Evolutionary conservation across 2,797 vertebrate species (phyloP).

Genomic region (Hippoglossus hippoglossus): DNA sequence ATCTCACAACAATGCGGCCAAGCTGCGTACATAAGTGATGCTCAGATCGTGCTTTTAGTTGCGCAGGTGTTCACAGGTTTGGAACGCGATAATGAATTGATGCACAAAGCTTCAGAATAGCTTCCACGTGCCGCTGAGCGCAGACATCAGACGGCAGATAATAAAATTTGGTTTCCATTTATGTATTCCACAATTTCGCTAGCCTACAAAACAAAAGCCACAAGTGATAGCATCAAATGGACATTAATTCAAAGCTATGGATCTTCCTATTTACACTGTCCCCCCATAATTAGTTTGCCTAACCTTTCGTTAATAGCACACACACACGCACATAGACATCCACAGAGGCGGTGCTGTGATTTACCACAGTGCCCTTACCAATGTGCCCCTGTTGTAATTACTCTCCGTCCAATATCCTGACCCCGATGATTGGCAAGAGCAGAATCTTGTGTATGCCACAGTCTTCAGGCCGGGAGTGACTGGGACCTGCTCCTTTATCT

Average conservation of each 20-base stretch:
- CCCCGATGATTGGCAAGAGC: slow-evolving; percentile 74
- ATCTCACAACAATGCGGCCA: slow-evolving; percentile 58
- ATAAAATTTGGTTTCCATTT: slow-evolving; percentile 14
- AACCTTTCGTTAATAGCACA: slow-evolving; percentile 71
- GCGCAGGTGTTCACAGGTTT: slow-evolving; percentile 74
- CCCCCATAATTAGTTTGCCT: slow-evolving; percentile 73
- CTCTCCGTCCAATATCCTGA: slow-evolving; percentile 75
- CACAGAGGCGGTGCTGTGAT: slow-evolving; percentile 51
- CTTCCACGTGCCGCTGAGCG: slow-evolving; percentile 15
- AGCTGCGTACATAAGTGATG: slow-evolving; percentile 31
- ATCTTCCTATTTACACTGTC: slow-evolving; percentile 71
- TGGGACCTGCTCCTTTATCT: slow-evolving; percentile 76
- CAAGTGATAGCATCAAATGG: slow-evolving; percentile 65
- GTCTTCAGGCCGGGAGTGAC: slow-evolving; percentile 61
- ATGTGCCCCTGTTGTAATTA: slow-evolving; percentile 76
- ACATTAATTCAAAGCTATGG: slow-evolving; percentile 72
- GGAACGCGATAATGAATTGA: slow-evolving; percentile 76
- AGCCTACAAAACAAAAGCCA: slow-evolving; percentile 42
- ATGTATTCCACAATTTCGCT: slow-evolving; percentile 30
- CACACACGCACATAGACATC: slow-evolving; percentile 22
- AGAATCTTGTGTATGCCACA: slow-evolving; percentile 66
- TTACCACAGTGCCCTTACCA: slow-evolving; percentile 69
- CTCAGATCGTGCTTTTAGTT: slow-evolving; percentile 48
- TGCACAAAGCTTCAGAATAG: slow-evolving; percentile 61
- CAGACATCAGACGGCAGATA: slow-evolving; percentile 16